These are phyloP conservation scores for Burhinus bistriatus DNA, from an alignment of 2,113 vertebrate genomes.

Conservation along the genomic window DNA sequence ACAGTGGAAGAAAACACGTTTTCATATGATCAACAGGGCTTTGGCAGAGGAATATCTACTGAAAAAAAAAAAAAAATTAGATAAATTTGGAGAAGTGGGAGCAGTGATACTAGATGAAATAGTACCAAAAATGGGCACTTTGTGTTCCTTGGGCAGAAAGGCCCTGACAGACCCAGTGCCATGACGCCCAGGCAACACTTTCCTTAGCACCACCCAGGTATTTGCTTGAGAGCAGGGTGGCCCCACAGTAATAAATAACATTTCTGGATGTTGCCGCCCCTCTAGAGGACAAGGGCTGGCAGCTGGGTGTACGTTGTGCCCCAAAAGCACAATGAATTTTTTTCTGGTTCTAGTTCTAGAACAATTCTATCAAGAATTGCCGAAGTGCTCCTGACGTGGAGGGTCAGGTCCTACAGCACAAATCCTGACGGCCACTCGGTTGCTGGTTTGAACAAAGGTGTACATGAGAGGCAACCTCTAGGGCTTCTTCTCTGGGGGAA, in stretches of 20 bases:
- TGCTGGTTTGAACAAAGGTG: not conserved
- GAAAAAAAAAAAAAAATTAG: not conserved
- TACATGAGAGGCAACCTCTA: not conserved
- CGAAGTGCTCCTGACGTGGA: not conserved
- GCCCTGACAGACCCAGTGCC: not conserved
- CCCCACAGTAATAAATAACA: fast-evolving
- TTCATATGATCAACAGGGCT: not conserved
- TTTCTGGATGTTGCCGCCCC: not conserved
- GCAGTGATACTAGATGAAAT: not conserved
- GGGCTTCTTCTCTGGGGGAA: not conserved
- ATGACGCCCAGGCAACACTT: not conserved
- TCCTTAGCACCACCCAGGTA: too few relatives aligned
- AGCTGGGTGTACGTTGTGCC: too few relatives aligned
- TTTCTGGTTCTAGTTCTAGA: not conserved
- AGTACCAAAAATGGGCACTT: not conserved
- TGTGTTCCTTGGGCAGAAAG: not conserved
- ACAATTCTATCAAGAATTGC: not conserved
- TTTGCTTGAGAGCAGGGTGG: not conserved
- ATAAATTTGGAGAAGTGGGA: not conserved
- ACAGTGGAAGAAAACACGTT: not conserved
- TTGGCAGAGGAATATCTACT: not conserved
- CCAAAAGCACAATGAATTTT: not conserved
- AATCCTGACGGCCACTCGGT: not conserved
- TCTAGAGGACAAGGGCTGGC: not conserved
- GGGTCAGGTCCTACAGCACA: not conserved